These are phyloP conservation scores for Calidris pugnax DNA, from an alignment of 2,113 vertebrate species.

Conservation along the genomic window DNA sequence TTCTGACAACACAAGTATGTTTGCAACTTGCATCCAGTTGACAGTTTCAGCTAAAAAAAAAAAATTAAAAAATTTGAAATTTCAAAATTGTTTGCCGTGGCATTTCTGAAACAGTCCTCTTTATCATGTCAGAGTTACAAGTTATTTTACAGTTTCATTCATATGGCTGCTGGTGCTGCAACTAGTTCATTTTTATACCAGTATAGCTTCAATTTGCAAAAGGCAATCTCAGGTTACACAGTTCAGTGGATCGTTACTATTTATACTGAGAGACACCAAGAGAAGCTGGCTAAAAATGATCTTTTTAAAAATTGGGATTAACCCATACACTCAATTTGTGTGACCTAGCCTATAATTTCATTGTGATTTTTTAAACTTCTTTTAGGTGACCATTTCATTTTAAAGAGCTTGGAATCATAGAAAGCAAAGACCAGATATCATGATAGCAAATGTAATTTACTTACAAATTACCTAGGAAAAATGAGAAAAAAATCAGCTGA, in stretches of 20 bases:
- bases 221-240: not conserved
- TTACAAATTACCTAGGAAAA: constrained; percentile 26
- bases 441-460: not conserved
- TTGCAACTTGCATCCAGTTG: not conserved
- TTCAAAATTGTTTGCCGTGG: not conserved
- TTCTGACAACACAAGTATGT: not conserved
- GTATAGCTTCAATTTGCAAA: not conserved
- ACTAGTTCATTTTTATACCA: not conserved
- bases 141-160: not conserved
- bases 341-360: not conserved
- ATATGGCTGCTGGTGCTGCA: not conserved
- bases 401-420: not conserved
- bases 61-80: not conserved
- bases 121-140: not conserved
- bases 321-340: not conserved
- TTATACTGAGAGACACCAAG: not conserved
- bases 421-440: not conserved
- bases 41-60: not conserved
- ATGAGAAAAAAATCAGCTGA: not conserved
- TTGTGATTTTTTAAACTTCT: not conserved
- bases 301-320: not conserved
- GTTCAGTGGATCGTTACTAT: not conserved
- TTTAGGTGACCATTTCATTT: not conserved
- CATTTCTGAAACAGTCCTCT: not conserved
- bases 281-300: not conserved